phyloP scores from a whole-genome alignment of 2,888 invertebrate genomes.

The Ephialtes manifestator region DNA sequence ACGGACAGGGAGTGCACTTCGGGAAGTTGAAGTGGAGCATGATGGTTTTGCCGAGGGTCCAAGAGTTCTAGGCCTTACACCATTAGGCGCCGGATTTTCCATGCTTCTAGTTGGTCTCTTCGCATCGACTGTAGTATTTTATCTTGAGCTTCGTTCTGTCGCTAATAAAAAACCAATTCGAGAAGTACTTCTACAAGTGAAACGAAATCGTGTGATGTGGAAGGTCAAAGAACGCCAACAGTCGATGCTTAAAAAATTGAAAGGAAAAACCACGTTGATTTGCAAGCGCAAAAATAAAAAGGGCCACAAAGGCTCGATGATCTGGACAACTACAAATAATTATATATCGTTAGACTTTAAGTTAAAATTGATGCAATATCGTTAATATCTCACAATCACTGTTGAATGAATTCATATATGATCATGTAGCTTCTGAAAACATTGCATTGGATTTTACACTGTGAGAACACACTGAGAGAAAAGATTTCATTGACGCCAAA shows the following conservation, averaged over 20 bases:
- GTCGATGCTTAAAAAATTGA: neutral
- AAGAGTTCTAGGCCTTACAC: constrained; percentile 75
- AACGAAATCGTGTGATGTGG: neutral
- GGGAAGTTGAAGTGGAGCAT: constrained; percentile 78
- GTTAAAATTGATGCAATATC: neutral
- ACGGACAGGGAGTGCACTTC: constrained; percentile 73
- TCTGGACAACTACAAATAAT: neutral
- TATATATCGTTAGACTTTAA: neutral
- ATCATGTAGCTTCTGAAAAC: too few relatives aligned
- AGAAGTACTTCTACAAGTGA: constrained; percentile 5
- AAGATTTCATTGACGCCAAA: too few relatives aligned
- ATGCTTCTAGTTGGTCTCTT: constrained; percentile 76
- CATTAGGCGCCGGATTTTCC: constrained; percentile 80
- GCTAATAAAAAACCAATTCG: neutral
- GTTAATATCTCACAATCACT: neutral
- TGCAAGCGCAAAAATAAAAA: neutral
- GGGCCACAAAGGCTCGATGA: neutral
- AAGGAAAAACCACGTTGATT: neutral
- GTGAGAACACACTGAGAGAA: too few relatives aligned
- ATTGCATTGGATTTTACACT: too few relatives aligned
- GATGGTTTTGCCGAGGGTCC: constrained; percentile 73
- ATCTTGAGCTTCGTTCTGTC: constrained; percentile 74
- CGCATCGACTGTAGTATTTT: constrained; percentile 76
- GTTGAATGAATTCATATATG: too few relatives aligned
- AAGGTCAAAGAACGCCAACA: neutral